Evolutionary conservation across 2,888 invertebrate genomes (phyloP), one percentile per base, ranked within the genome.

Genomic region (Cantharis nigra): DNA sequence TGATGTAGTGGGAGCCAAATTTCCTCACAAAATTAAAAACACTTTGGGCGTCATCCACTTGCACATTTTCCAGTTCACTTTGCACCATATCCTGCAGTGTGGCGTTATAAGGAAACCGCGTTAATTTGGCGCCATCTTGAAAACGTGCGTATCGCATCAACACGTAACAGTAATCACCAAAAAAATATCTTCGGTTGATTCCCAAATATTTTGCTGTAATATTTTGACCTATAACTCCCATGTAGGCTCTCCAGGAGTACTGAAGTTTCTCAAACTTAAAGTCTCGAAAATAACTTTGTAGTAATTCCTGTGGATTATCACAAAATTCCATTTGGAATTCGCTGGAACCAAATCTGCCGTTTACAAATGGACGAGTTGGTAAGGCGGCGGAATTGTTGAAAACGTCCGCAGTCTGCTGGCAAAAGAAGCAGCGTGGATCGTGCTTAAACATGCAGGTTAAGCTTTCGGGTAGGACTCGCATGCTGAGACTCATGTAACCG

Each of bases 301-400:
- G 88, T 71, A 97, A 87, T 84, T 97, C 96, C 82, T 94, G 92
- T 83, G 95, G 89, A 90, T 96, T 96, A 90, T 97, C 97, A 90
- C 96, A 96, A 89, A 97, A 96, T 87, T 96, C 96, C 96, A 97
- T 96, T 88, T 97, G 96, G 89, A 96, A 96, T 88, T 96, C 96
- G 16, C 96, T 96, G 79, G 95, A 94, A 89, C 96, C 95, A 63
- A 94, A 90, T 18, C 92, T 91, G 91, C 79, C 80, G 30, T 76
- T 76, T 49, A 76, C 26, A 20, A 81, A 80, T 9, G 85, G 83
- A 49, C 83, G 83, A n/a, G 83, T 87, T 3, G 90, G 87, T 83
- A 90, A 89, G 65, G 89, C 86, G 72, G 91, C 91, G 79, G 94
- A 89, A 82, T 93, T 91, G 81, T 91, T 88, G 89, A 94, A 93